Conservation (phyloP, 1,140 invertebrate species). For the Sesamia nonagrioides region DNA sequence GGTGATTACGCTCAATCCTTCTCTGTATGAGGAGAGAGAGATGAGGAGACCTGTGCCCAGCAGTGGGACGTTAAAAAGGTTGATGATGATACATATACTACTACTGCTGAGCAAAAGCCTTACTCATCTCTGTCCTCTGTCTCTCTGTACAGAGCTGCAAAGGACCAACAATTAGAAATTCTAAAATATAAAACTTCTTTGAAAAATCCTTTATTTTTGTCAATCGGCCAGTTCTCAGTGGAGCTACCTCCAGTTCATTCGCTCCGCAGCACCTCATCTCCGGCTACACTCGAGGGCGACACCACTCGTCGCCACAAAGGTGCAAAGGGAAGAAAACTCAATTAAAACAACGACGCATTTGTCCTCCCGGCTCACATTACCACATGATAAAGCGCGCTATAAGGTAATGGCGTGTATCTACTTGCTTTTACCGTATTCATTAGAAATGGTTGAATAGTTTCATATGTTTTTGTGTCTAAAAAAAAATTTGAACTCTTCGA, state of each 20-base stretch:
- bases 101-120: too few species aligned
- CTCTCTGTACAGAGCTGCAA: too few species aligned
- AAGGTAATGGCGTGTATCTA: conserved; percentile 25
- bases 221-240: background rate
- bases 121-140: too few species aligned
- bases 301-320: conserved; percentile 69
- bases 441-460: background rate
- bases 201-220: too few species aligned
- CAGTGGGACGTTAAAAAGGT: too few species aligned
- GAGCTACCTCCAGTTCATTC: conserved; percentile 10
- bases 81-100: too few species aligned
- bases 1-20: too few species aligned
- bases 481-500: too few species aligned
- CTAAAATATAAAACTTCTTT: too few species aligned
- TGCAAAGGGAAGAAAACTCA: conserved; percentile 71
- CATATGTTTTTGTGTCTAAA: background rate
- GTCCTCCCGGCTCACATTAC: conserved; percentile 65
- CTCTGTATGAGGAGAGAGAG: too few species aligned
- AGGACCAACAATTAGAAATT: too few species aligned
- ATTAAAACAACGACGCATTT: conserved; percentile 71
- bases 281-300: conserved; percentile 58
- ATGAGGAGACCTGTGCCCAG: too few species aligned
- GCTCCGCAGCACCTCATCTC: conserved; percentile 27
- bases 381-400: conserved; percentile 64
- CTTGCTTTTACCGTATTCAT: conserved; percentile 14